Base-by-base conservation (phyloP, 1,140 invertebrate genomes). In the Magallana ariakensis region DNA sequence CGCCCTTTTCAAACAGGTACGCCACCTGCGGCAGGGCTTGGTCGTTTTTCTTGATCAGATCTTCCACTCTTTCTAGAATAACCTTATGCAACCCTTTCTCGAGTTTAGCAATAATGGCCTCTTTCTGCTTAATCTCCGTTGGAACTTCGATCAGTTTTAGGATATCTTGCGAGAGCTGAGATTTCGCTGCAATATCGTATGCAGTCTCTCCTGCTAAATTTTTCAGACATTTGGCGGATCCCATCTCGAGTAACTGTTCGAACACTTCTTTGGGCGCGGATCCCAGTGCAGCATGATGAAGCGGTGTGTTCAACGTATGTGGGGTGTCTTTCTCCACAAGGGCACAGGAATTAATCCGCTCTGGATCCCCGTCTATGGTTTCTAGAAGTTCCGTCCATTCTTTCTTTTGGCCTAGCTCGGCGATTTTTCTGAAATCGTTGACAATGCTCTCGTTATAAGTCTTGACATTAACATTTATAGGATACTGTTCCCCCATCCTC, bases 271-370 rank as follows among this genome's bases (percentile, higher is more conserved):
- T n/a, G 13, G 84, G 84, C 6, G 84, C 84, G 11, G 26, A 66
- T 66, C 84, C 84, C 19, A 60, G 33, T 70, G 84, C 84, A 26
- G 84, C 84, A 54, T 85, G 16, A 53, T 85, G 84, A 54, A 85
- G 62, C 54, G 84, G 84, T n/a, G 84, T 85, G 55, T 66, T 66
- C 60, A 85, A n/a, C 6, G 60, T 60, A 22, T 22, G 60, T 11
- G 57, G 8, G 15, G 11, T 11, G 16, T 75, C 26, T 70, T 55
- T 62, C 16, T 54, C 46, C 15, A 82, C 80, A 55, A 22, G 46
- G 13, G n/a, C 10, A 82, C 33, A 54, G n/a, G 80, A 82, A 82
- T 82, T 82, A 7, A 26, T 22, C 60, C 54, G 33, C 6, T 54
- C 8, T 10, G 15, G 13, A 53, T 85, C 22, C 8, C 19, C 62